Evolutionary conservation across 2,888 invertebrate genomes (phyloP), one percentile per base, ranked within the genome.

Genomic region (Oeneis ivallda): DNA sequence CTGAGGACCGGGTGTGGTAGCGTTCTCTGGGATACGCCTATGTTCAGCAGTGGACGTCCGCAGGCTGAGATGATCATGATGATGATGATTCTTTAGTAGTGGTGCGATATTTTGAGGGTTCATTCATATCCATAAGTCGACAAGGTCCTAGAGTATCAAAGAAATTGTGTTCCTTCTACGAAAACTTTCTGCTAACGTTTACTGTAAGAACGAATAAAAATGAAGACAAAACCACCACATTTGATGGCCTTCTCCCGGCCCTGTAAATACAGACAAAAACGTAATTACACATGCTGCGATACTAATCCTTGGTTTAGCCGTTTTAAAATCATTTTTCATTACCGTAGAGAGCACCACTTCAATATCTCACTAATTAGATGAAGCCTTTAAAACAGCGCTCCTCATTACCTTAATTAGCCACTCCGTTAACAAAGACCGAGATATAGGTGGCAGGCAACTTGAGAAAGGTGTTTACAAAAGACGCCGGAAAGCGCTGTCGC

Each of bases 311-410:
- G 3, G 9, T 8, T n/a, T 41, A 52, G 15, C n/a, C n/a, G 19
- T 13, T 5, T 26, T 11, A 49, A 45, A 53, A 61, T 52, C 37
- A 50, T 7, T n/a, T 8, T 43, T 45, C 7, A 26, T 58, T 50
- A 52, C 17, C 10, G 32, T n/a, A 13, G 26, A 52, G 43, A 45
- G 57, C 45, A 41, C 17, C 61, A 43, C 58, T 66, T 45, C 41
- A 41, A n/a, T 39, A 59, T 60, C 64, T 61, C 45, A 26, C 56
- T 67, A 67, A 67, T 67, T 64, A 64, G 32, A 64, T 67, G 57
- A 66, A 66, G 64, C 66, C 64, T 66, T 58, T 68, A 50, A 32
- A 43, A 64, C 56, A 13, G 39, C 26, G 39, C 45, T 54, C 53
- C 45, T 62, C 54, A 32, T 63, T 11, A 45, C 62, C 26, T 63